Conservation (phyloP, 2,888 invertebrate genomes). For the Lasioglossum malachurum region DNA sequence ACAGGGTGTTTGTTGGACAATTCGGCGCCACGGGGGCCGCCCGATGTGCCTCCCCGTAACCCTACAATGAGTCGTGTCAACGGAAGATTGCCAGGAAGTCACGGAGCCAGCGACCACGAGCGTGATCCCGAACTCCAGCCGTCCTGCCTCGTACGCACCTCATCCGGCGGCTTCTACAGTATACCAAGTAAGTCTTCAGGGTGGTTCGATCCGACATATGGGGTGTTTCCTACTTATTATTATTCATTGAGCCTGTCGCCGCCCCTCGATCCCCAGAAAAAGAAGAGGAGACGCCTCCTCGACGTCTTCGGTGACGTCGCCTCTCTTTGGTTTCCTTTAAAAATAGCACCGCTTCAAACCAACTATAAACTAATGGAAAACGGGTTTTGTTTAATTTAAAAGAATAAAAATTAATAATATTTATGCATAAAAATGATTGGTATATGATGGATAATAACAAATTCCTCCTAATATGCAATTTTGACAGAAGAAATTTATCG, state of each 20-base stretch:
- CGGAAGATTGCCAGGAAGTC: constrained; percentile 92
- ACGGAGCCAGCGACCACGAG: constrained; percentile 82
- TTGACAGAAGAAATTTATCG: too few relatives aligned
- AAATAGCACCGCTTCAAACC: neutral
- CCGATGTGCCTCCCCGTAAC: constrained; percentile 96
- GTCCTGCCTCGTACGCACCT: constrained; percentile 95
- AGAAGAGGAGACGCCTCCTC: neutral
- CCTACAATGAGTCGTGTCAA: constrained; percentile 96
- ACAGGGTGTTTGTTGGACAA: constrained; percentile 95
- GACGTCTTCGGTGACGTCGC: neutral
- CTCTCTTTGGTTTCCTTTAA: neutral
- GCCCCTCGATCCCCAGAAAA: neutral
- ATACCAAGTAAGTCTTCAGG: constrained; percentile 90
- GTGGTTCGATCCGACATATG: constrained; percentile 57
- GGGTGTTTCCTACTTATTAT: constrained; percentile 4
- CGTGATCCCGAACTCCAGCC: constrained; percentile 94
- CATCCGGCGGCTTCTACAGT: constrained; percentile 95
- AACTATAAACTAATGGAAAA: neutral
- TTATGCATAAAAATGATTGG: too few relatives aligned
- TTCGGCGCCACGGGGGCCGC: constrained; percentile 89
- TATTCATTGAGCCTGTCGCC: neutral
- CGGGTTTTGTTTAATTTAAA: neutral
- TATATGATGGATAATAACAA: too few relatives aligned
- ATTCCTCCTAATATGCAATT: too few relatives aligned
- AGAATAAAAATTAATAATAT: too few relatives aligned